These are phyloP conservation scores for Lasiurus borealis DNA, from an alignment of 2,113 vertebrate genomes.

Conservation along the genomic window DNA sequence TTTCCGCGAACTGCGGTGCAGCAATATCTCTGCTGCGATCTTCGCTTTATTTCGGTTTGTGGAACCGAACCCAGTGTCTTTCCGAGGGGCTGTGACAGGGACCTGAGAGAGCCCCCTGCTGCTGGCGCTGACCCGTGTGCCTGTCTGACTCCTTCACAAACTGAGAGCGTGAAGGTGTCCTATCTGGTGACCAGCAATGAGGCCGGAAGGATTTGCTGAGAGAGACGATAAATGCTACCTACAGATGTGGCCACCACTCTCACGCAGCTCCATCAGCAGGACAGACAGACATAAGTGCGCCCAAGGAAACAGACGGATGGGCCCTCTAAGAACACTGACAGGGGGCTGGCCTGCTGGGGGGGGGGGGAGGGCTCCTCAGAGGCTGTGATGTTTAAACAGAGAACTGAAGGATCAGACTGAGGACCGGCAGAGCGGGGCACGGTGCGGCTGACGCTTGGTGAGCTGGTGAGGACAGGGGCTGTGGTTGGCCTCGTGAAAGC, in stretches of 20 bases:
- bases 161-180: background rate
- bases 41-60: background rate
- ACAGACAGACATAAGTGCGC: background rate
- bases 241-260: background rate
- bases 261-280: background rate
- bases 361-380: background rate
- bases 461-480: rapidly evolving
- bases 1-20: background rate
- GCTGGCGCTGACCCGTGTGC: background rate
- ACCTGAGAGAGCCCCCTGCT: background rate
- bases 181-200: background rate
- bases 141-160: background rate
- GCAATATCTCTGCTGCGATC: background rate
- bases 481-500: background rate
- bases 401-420: background rate
- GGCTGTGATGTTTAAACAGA: background rate
- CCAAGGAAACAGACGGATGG: background rate
- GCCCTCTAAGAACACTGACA: rapidly evolving
- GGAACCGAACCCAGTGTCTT: background rate
- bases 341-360: background rate
- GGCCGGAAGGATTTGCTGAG: background rate
- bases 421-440: background rate
- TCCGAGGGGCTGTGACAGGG: background rate
- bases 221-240: background rate
- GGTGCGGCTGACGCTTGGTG: background rate